Base-by-base conservation (phyloP, 1,140 invertebrate genomes). In the Philaenus spumarius region DNA sequence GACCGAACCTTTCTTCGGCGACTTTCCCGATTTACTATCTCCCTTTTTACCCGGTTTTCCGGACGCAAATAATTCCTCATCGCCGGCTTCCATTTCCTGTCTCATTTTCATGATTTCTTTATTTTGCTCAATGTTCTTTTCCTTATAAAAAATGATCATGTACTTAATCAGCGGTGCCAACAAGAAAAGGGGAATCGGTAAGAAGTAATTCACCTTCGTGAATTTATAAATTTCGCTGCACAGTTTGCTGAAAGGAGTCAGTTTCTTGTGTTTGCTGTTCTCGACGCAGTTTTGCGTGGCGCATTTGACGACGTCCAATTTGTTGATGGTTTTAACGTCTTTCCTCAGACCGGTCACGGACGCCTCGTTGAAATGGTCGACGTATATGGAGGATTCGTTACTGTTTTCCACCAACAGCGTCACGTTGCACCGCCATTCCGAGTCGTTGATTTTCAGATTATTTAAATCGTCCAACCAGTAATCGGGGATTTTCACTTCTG, bases 311-410 rank as follows among this genome's bases (percentile, higher is more conserved):
- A 73, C 75, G 67, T 77, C 73, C 14, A 71, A 72, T 64, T 72
- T 73, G 43, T 71, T 70, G 35, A 77, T 75, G 63, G 73, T 74
- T 63, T 76, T 75, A n/a, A 77, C 69, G 1, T 75, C 73, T 69
- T 73, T 73, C 60, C 75, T 62, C 61, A 68, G 69, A 59, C 73
- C 73, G 61, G 72, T 66, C 1, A 68, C 66, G 2, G 72, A 71
- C n/a, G 52, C 57, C 7, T 68, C 56, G 22, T 68, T 67, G 9
- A 74, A 68, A 3, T 67, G 48, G n/a, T 57, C 54, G 15, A 68
- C 45, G 40, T 62, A 68, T 1, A 47, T 47, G 1, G 57, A 24
- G 26, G 69, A 65, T 20, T 61, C 59, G n/a, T 57, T 30, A 11
- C 39, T 55, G 9, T 65, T 66, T 50, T 71, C 69, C 0, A 71